phyloP scores from a whole-genome alignment of 2,797 vertebrate species.

The Limosa lapponica region DNA sequence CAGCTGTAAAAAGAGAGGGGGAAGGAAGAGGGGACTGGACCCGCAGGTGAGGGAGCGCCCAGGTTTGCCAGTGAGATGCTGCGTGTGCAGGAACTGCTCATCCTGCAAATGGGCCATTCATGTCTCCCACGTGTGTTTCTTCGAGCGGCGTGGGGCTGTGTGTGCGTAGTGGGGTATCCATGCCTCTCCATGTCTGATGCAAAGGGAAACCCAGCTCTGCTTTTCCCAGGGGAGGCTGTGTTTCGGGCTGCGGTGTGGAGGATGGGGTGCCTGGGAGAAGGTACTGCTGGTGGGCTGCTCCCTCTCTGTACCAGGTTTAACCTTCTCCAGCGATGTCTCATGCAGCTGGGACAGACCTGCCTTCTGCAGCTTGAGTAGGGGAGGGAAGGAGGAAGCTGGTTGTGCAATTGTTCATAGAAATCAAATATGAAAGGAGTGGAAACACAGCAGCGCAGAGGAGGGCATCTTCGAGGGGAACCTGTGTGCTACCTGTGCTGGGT shows the following conservation, averaged over 20 bases:
- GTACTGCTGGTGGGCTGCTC: neutral
- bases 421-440: neutral
- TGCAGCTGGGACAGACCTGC: neutral
- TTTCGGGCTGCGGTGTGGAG: rapidly evolving
- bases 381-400: neutral
- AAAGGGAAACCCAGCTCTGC: neutral
- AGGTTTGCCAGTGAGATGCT: neutral
- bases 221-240: neutral
- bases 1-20: neutral
- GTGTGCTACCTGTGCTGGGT: neutral
- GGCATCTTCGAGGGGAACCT: neutral
- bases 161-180: rapidly evolving
- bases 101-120: rapidly evolving
- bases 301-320: neutral
- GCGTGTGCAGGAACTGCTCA: neutral
- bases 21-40: neutral
- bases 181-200: rapidly evolving
- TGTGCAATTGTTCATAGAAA: neutral
- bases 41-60: rapidly evolving
- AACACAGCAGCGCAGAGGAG: neutral
- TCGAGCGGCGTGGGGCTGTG: neutral
- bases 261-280: neutral
- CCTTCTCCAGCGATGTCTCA: neutral
- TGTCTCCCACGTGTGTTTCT: rapidly evolving
- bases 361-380: neutral